phyloP scores from a whole-genome alignment of 2,888 invertebrate genomes.

The Eupithecia insigniata region DNA sequence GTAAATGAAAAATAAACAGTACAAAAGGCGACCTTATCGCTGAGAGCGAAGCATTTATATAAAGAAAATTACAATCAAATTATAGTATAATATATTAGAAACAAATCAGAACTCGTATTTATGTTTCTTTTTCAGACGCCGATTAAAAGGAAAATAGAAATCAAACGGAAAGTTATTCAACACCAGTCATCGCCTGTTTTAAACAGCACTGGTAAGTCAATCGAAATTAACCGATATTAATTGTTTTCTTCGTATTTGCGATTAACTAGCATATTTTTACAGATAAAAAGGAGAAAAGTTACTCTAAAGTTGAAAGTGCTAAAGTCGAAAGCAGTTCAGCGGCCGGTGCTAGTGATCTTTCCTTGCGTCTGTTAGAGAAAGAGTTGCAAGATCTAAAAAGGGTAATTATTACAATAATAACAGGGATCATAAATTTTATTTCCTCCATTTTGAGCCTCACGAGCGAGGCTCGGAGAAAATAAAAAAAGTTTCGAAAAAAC shows the following conservation, averaged over 20 bases:
- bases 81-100: not conserved
- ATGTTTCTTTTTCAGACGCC: slow-evolving; percentile 52
- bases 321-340: slow-evolving; percentile 56
- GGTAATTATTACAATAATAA: slow-evolving; percentile 51
- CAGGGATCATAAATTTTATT: no score
- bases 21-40: no score
- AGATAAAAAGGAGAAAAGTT: slow-evolving; percentile 59
- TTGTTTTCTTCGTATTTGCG: not conserved
- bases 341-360: slow-evolving; percentile 71
- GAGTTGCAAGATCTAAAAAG: slow-evolving; percentile 85
- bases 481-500: no score
- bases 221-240: not conserved
- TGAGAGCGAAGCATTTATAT: no score
- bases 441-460: no score
- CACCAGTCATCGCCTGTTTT: slow-evolving; percentile 43
- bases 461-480: no score
- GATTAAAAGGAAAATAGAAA: slow-evolving; percentile 63
- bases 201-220: slow-evolving; percentile 34
- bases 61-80: no score
- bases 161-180: slow-evolving; percentile 59
- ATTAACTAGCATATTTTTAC: slow-evolving; percentile 33
- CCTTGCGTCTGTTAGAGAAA: slow-evolving; percentile 81
- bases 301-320: slow-evolving; percentile 51
- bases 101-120: no score
- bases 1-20: no score